phyloP scores from a whole-genome alignment of 2,113 vertebrate species.

The Pleuronectes platessa region DNA sequence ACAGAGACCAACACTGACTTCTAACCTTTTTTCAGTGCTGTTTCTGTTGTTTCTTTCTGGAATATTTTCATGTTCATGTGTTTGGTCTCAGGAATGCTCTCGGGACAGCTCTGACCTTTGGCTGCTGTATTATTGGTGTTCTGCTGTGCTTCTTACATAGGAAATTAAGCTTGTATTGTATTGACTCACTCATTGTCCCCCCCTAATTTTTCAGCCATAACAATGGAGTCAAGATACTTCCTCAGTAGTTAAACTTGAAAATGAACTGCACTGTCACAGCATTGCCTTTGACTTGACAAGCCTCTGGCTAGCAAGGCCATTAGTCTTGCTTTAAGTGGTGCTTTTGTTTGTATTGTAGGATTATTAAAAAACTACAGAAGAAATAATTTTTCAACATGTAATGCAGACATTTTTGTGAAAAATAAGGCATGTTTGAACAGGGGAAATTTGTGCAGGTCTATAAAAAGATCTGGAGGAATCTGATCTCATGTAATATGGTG shows the following conservation, averaged over 20 bases:
- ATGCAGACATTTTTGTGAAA: too few relatives aligned
- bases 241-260: neutral
- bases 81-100: neutral
- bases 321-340: too few relatives aligned
- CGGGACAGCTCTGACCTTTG: constrained; percentile 31
- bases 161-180: constrained; percentile 29
- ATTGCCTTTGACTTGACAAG: neutral
- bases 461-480: too few relatives aligned
- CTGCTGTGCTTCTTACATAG: constrained; percentile 3
- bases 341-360: too few relatives aligned
- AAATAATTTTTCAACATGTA: too few relatives aligned
- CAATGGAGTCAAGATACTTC: constrained; percentile 24
- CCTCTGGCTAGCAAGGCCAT: too few relatives aligned
- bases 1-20: neutral
- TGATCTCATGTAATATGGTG: too few relatives aligned
- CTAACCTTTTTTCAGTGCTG: neutral
- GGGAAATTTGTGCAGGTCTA: too few relatives aligned
- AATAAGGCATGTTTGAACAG: too few relatives aligned
- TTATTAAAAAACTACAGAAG: too few relatives aligned
- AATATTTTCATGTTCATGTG: neutral
- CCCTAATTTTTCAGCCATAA: constrained; percentile 21
- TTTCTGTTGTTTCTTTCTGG: neutral
- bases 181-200: constrained; percentile 26
- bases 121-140: constrained; percentile 16
- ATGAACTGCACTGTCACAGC: neutral